A percentile compares a stretch with the other conserved stretches of the same genome.
Evolutionary conservation across 2,113 vertebrate genomes (phyloP).

Genomic region (Bubo bubo): DNA sequence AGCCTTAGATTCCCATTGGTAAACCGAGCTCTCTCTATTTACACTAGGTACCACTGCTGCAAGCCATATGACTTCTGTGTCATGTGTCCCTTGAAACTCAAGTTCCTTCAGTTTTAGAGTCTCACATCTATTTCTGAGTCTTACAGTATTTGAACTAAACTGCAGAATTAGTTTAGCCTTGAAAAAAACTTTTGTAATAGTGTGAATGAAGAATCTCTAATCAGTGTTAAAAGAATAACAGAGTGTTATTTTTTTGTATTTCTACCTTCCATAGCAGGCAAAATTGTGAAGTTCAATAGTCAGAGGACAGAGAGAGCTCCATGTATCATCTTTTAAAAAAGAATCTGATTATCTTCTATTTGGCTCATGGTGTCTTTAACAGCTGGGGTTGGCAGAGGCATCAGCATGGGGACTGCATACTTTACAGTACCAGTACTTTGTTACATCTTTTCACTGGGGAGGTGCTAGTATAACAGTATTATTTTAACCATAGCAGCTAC

Average conservation of each 20-base stretch:
- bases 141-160: background rate
- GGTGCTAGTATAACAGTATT: background rate
- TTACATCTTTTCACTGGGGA: background rate
- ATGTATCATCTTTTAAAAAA: rapidly evolving
- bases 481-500: background rate
- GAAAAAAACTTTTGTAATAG: background rate
- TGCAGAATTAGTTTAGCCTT: background rate
- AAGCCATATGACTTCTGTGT: background rate
- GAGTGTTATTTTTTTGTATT: background rate
- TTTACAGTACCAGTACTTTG: background rate
- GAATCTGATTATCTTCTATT: background rate
- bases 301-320: background rate
- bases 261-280: background rate
- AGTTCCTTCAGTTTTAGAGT: background rate
- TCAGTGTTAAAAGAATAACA: background rate
- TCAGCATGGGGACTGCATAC: background rate
- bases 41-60: background rate
- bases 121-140: background rate
- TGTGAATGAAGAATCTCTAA: background rate
- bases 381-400: background rate
- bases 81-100: background rate
- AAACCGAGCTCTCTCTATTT: background rate
- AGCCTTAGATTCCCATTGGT: background rate
- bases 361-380: background rate
- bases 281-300: background rate